Evolutionary conservation across 1,140 invertebrate genomes (phyloP).

Genomic region (Matsumurasca onukii): DNA sequence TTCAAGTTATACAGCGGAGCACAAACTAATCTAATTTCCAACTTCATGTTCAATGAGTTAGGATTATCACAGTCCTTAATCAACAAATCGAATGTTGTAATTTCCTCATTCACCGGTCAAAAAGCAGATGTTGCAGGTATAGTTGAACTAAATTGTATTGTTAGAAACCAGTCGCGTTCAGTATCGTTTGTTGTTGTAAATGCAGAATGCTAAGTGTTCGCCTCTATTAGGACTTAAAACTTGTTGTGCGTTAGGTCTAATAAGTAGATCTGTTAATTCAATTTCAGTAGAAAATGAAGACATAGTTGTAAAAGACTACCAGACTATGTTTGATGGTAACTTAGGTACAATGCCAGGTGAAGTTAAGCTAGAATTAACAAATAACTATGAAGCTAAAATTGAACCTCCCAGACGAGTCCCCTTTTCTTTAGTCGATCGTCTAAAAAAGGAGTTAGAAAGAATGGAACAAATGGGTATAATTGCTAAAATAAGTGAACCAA

Average conservation of each 20-base stretch:
- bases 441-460: background rate
- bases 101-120: background rate
- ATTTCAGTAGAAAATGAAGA: background rate
- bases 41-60: conserved; percentile 13
- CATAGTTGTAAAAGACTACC: background rate
- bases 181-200: conserved; percentile 4
- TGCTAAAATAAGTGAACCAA: conserved; percentile 19
- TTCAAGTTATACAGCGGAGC: conserved; percentile 21
- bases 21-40: conserved; percentile 10
- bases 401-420: conserved; percentile 11
- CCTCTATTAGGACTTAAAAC: background rate
- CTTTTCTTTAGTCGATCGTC: conserved; percentile 13
- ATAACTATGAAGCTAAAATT: background rate
- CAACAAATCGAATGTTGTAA: background rate
- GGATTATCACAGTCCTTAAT: conserved; percentile 13
- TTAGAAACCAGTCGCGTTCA: background rate
- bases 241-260: conserved; percentile 8
- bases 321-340: conserved; percentile 13
- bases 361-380: background rate
- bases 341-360: conserved; percentile 13
- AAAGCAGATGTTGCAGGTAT: background rate
- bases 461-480: conserved; percentile 6
- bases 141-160: background rate
- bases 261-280: background rate
- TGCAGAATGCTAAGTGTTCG: background rate